phyloP scores from a whole-genome alignment of 2,113 vertebrate genomes.

The Melozone crissalis region DNA sequence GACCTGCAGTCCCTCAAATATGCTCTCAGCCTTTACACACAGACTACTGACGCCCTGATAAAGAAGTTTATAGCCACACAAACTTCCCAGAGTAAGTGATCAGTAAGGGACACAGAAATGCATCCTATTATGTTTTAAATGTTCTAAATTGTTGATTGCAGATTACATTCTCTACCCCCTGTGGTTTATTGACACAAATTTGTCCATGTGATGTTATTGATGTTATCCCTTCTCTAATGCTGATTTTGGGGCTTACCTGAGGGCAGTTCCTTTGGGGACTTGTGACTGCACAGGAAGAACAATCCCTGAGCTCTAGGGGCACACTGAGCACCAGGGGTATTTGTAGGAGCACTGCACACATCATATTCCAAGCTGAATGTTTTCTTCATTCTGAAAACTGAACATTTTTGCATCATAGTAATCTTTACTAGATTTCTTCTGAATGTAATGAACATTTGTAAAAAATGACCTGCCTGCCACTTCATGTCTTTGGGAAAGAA shows the following conservation, averaged over 20 bases:
- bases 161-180: not conserved
- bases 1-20: constrained; percentile 95
- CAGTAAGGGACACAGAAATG: not conserved
- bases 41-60: constrained; percentile 95
- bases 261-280: not conserved
- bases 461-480: not conserved
- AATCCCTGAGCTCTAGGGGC: not conserved
- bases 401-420: not conserved
- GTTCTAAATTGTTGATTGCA: not conserved
- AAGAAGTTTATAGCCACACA: constrained; percentile 98
- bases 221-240: not conserved
- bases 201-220: not conserved
- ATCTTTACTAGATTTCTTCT: not conserved
- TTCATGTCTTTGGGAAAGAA: not conserved
- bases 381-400: not conserved
- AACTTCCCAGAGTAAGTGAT: constrained; percentile 89
- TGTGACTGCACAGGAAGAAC: not conserved
- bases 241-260: not conserved
- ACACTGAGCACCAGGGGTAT: not conserved
- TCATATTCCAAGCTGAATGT: not conserved
- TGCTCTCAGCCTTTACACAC: constrained; percentile 96
- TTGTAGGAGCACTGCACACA: not conserved
- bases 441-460: not conserved
- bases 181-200: not conserved
- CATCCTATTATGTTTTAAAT: not conserved